These are phyloP conservation scores for Tipula lateralis DNA, from an alignment of 2,888 invertebrate species.

Conservation along the genomic window DNA sequence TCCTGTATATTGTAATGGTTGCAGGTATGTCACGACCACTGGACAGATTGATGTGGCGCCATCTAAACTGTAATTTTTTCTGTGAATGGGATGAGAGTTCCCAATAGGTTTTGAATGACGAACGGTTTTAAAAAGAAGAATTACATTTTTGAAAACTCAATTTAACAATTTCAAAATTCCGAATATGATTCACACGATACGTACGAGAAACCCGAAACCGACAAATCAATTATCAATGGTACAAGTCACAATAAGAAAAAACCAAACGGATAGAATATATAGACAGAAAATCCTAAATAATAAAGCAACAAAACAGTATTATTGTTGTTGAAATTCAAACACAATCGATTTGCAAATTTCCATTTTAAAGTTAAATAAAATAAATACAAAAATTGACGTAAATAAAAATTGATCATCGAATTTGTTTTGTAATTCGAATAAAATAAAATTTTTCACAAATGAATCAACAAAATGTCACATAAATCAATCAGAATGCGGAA, in stretches of 20 bases:
- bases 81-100: no score
- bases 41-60: no score
- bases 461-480: constrained; percentile 11
- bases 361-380: neutral
- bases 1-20: no score
- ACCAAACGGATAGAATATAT: neutral
- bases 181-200: no score
- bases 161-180: no score
- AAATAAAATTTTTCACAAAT: neutral
- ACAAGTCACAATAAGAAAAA: neutral
- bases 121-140: no score
- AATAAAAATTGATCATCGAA: constrained; percentile 2
- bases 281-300: neutral
- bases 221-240: neutral
- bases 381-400: neutral
- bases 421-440: neutral
- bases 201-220: neutral
- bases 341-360: neutral
- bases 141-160: no score
- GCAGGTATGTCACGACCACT: no score
- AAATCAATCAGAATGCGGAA: neutral
- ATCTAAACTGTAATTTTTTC: no score
- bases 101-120: no score
- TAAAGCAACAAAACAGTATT: neutral
- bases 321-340: neutral